Conservation (phyloP, 2,797 vertebrate genomes). For the Agapornis canus region DNA sequence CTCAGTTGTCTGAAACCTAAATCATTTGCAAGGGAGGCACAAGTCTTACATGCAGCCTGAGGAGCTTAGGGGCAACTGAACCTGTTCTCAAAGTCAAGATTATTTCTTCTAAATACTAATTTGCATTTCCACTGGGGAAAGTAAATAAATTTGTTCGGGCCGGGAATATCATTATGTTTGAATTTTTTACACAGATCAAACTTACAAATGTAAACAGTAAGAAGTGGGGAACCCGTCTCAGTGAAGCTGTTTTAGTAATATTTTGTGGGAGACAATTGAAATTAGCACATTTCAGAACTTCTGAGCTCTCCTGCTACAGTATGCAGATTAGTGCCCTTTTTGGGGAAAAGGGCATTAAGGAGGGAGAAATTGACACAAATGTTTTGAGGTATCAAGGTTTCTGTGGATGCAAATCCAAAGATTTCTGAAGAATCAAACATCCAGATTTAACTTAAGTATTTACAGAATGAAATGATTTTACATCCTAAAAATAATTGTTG, state of each 20-base stretch:
- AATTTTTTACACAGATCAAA: not conserved
- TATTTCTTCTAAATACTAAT: not conserved
- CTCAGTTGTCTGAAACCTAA: not conserved
- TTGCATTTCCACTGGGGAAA: not conserved
- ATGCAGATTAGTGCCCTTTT: not conserved
- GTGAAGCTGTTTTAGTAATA: not conserved
- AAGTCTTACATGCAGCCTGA: rapidly evolving
- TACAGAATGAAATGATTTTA: not conserved
- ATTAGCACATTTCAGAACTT: not conserved
- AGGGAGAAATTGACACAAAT: not conserved
- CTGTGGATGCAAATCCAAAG: not conserved
- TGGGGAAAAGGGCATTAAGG: not conserved
- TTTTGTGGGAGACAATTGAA: not conserved
- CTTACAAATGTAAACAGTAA: not conserved
- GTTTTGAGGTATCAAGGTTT: not conserved
- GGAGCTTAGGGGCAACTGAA: not conserved
- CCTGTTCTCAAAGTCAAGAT: not conserved
- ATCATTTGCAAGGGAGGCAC: not conserved
- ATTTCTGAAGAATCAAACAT: not conserved
- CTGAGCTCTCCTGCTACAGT: not conserved
- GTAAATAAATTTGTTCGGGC: not conserved
- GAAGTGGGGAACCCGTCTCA: not conserved
- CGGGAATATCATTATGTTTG: not conserved
- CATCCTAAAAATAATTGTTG: not conserved
- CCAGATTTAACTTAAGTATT: not conserved